Base-by-base conservation (phyloP, 2,113 vertebrate species). In the Drymodes brunneopygia region DNA sequence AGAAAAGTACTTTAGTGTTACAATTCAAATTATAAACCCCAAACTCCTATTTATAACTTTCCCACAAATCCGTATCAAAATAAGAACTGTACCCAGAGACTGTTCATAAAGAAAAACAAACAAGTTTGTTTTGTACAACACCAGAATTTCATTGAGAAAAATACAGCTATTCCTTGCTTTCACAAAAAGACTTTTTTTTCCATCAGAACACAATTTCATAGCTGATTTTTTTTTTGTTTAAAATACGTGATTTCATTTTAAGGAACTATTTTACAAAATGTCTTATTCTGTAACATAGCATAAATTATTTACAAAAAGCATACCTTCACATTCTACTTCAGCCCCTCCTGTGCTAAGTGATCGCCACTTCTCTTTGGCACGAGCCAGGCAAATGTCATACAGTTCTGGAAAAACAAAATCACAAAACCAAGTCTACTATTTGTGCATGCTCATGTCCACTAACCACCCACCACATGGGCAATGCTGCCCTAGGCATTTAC, bases 311-410 rank as follows among this genome's bases (percentile, higher is more conserved):
- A 36, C 1, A 1, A n/a, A 56, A 23, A 11, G 3, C 7, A 0
- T 97, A 99, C 99, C 99, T 98, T 99, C 99, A 57, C 87, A 96
- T 40, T 99, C 98, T 5, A 82, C 80, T 53, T 98, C 97, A 4
- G 98, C 73, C n/a, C 97, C 97, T 31, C 98, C 97, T 0, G 96
- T 97, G 84, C 98, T 98, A 42, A 98, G 95, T 8, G 95, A 98
- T 86, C 98, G 98, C 98, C 99, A 99, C 81, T 98, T 98, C 97
- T 99, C 99, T 97, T 98, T 99, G 17, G 99, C 99, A 74, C 99
- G 98, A 82, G 98, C 96, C 54, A 99, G 97, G 54, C 99, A 99
- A 97, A 99, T 99, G 91, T 98, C 98, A 44, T 99, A 99, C 27
- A 99, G 98, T 45, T 99, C 99, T 99, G 97, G 31, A 92, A 95